Evolutionary conservation across 2,888 invertebrate species (phyloP), one percentile per base, ranked within the genome.

Genomic region (Diaphora mendica): DNA sequence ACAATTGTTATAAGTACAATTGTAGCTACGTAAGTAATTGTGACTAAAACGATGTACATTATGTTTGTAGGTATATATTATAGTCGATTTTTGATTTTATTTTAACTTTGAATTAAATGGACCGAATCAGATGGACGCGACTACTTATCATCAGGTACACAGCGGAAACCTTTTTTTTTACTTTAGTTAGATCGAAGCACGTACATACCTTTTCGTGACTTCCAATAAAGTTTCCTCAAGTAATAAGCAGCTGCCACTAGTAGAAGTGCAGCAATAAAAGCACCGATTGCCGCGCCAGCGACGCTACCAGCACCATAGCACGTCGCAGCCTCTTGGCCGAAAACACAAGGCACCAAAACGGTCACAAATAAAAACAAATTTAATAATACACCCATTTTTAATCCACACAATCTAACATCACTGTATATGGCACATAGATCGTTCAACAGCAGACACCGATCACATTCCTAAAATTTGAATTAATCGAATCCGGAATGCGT

Each of bases 281-380:
- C 97, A 85, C 97, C 97, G 83, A 97, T 96, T 77, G 97, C 97
- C 81, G 97, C 97, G 76, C 97, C 97, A 76, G 97, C 97, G 77
- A 98, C 96, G 89, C 97, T 97, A 81, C 97, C 97, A 86, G 97
- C 96, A 85, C 97, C 96, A 93, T 96, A 97, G 92, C 97, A 97
- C 86, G 91, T 90, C 77, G 88, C 91, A 85, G 90, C 91, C 88
- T 93, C 93, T 90, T 95, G 95, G 84, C 93, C 94, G 84, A 92
- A 92, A 88, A 92, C 95, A 92, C 92, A 89, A 86, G 93, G 93
- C 91, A 94, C 88, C 82, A 93, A 86, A 89, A 92, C 91, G 89
- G 92, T 91, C 93, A 94, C 94, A 86, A 94, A 83, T 79, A 84
- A 86, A 89, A 95, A 90, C 84, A 94, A 91, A 87, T 89, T 88